These are phyloP conservation scores for Drosophila rellima DNA, from an alignment of 2,888 invertebrate species.

Conservation along the genomic window DNA sequence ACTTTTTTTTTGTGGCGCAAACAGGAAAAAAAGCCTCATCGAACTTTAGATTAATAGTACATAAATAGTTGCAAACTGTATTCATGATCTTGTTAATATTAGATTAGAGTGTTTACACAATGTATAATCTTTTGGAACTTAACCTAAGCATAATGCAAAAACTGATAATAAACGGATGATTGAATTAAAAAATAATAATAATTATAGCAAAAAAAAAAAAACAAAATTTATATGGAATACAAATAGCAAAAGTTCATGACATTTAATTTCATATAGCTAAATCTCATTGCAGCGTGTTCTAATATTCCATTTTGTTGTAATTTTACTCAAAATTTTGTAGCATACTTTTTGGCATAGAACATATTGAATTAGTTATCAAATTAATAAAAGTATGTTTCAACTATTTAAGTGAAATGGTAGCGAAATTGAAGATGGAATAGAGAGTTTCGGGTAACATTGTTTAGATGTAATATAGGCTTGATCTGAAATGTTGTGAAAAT, in stretches of 20 bases:
- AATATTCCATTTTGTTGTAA: neutral
- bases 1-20: slow-evolving; percentile 5
- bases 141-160: slow-evolving; percentile 11
- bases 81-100: slow-evolving; percentile 57
- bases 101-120: slow-evolving; percentile 54
- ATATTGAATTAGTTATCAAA: neutral
- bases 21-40: slow-evolving; percentile 20
- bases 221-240: neutral
- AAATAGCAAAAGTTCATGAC: neutral
- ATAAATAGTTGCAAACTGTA: slow-evolving; percentile 44
- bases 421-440: neutral
- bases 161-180: slow-evolving; percentile 29
- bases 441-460: neutral
- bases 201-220: too few relatives aligned
- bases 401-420: neutral
- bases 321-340: neutral
- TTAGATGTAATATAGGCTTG: neutral
- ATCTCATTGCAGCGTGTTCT: neutral
- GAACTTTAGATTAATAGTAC: slow-evolving; percentile 33
- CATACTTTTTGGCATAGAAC: neutral
- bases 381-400: neutral
- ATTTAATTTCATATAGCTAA: neutral
- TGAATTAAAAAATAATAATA: slow-evolving; percentile 18
- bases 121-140: slow-evolving; percentile 40
- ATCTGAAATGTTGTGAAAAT: slow-evolving; percentile 1